Conservation (phyloP, 2,888 invertebrate species). For the Noctua janthe region DNA sequence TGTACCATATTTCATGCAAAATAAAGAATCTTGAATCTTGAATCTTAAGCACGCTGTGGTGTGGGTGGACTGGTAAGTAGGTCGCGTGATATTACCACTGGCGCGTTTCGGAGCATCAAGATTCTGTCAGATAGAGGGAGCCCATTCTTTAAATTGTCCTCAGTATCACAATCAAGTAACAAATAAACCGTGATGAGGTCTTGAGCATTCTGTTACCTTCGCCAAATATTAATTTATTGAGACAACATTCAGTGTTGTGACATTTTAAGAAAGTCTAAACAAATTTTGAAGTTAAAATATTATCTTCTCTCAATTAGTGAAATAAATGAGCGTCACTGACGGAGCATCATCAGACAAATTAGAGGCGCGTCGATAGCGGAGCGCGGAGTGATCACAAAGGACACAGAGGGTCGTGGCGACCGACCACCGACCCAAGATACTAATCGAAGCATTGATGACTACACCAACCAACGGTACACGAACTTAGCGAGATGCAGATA, state of each 20-base stretch:
- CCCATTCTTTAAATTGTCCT: neutral
- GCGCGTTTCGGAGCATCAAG: too few relatives aligned
- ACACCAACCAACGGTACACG: neutral
- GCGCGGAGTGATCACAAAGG: constrained; percentile 3
- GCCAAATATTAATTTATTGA: constrained; percentile 4
- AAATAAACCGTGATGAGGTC: neutral
- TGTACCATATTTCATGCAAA: too few relatives aligned
- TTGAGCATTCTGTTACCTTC: neutral
- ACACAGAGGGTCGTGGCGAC: neutral
- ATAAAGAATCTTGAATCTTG: too few relatives aligned
- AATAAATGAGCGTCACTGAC: constrained; percentile 21
- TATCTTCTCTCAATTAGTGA: constrained; percentile 29
- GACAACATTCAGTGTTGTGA: neutral
- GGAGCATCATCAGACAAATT: constrained; percentile 39
- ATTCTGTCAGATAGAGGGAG: too few relatives aligned
- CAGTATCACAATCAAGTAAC: neutral
- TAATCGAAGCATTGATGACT: constrained; percentile 24
- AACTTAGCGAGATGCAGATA: neutral
- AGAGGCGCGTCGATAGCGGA: constrained; percentile 19
- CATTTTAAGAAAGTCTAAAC: constrained; percentile 1
- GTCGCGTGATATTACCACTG: too few relatives aligned
- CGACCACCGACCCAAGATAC: constrained; percentile 2
- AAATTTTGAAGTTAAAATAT: constrained; percentile 16
- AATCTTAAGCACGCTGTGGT: too few relatives aligned
- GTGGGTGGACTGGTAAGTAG: too few relatives aligned